Base-by-base conservation (phyloP, 2,113 vertebrate genomes). In the Hiodon alosoides region DNA sequence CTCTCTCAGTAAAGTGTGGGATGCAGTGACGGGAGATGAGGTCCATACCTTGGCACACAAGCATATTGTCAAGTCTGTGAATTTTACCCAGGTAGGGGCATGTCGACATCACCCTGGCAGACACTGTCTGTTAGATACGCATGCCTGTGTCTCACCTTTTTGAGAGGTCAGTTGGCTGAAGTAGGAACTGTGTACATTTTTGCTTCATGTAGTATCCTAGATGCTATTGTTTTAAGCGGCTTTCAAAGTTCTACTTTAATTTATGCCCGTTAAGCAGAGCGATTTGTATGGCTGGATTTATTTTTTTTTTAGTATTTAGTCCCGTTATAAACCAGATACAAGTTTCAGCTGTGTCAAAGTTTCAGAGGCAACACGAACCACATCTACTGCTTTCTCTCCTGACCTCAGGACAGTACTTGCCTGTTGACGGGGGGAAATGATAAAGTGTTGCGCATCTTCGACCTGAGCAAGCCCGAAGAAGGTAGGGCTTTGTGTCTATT, bases 1-100 rank as follows among this genome's bases (percentile, higher is more conserved):
- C 14, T 14, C 10, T 61, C 6, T 71, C 87, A 98, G 97, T 78
- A 99, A 99, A 91, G 95, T 98, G 79, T 99, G 97, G 97, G 97
- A 99, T 81, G 96, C 96, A 65, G 94, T 98, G 80, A 96, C 95
- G 46, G 97, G 97, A 16, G 97, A 98, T 74, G 97, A 99, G 83
- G 82, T 98, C 61, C 91, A 98, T 79, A 94, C 95, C 3, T 81
- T 99, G 91, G 96, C 97, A 69, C 97, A 99, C 87, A 99, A 98
- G 83, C 97, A 99, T 87, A 99, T 98, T 71, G 97, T 99, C 80
- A 99, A 99, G 89, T 92, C 92, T 3, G 97, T 98, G 81, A 94
- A 86, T 89, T 99, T 99, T 72, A 98, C 96, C 60, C 88, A 98
- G 96, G 97, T 99, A 87, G 64, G 82, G 31, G 31, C 31, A 31